phyloP scores from a whole-genome alignment of 2,888 invertebrate species.

The Ariolimax columbianus region DNA sequence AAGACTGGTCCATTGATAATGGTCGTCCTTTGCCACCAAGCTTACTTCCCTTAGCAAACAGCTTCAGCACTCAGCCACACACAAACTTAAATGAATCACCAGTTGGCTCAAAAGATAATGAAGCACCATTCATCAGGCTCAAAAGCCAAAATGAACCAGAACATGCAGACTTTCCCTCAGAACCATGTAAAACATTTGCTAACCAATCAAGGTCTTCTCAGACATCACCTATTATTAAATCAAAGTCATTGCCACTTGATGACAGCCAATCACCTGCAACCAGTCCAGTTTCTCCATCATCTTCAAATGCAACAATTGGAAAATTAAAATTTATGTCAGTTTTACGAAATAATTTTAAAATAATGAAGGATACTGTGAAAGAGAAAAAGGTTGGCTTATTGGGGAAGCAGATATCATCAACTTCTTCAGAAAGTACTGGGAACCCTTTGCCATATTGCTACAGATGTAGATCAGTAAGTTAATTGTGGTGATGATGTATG shows the following conservation, averaged over 20 bases:
- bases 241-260: background rate
- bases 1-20: background rate
- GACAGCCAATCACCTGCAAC: background rate
- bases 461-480: slow-evolving; percentile 63
- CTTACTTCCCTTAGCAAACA: background rate
- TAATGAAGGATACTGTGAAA: slow-evolving; percentile 37
- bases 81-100: background rate
- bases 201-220: background rate
- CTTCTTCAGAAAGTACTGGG: slow-evolving; percentile 1
- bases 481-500: background rate
- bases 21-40: background rate
- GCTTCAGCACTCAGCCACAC: background rate
- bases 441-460: slow-evolving; percentile 46
- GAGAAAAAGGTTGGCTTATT: slow-evolving; percentile 6
- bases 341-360: slow-evolving; percentile 40
- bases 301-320: slow-evolving; percentile 6
- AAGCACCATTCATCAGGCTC: background rate
- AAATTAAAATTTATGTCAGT: slow-evolving; percentile 35
- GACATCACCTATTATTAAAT: background rate
- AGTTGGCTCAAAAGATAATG: background rate
- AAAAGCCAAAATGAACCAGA: background rate
- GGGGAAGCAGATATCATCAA: background rate
- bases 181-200: background rate
- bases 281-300: background rate
- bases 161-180: background rate